These are phyloP conservation scores for Thaleichthys pacificus DNA, from an alignment of 2,797 vertebrate species.

Conservation along the genomic window DNA sequence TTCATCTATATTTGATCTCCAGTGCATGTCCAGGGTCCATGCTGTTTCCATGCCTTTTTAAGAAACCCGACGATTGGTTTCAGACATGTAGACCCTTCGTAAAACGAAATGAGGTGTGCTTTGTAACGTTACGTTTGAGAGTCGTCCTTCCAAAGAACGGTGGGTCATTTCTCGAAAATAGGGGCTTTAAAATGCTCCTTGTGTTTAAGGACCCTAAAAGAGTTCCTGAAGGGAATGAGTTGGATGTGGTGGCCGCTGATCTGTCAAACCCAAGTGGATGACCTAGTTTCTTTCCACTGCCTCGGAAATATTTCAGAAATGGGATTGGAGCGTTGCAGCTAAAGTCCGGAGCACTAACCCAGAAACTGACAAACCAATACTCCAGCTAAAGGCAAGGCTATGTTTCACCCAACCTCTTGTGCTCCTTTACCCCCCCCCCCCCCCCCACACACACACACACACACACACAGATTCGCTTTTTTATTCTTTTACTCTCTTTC, in stretches of 20 bases:
- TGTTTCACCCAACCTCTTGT: constrained; percentile 50
- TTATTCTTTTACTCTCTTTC: constrained; percentile 58
- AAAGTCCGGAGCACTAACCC: constrained; percentile 76
- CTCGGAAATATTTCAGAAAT: constrained; percentile 77
- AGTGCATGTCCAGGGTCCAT: constrained; percentile 32
- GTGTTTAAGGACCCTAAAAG: constrained; percentile 66
- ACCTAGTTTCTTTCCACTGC: constrained; percentile 70
- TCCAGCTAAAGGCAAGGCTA: constrained; percentile 54
- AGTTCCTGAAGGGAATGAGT: constrained; percentile 70
- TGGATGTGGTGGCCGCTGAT: constrained; percentile 64
- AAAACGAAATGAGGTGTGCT: not conserved
- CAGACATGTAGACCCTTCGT: no score
- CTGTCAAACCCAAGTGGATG: constrained; percentile 74
- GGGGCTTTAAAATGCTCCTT: constrained; percentile 45
- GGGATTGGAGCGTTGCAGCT: constrained; percentile 73
- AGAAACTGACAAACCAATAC: constrained; percentile 64
- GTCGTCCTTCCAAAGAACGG: no score
- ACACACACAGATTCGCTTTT: not conserved
- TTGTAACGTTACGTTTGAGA: constrained; percentile 14
- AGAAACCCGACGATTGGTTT: not conserved
- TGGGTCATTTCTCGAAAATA: not conserved
- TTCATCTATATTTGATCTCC: constrained; percentile 54
- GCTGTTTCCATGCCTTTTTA: not conserved
- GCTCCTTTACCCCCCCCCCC: not conserved
- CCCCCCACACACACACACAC: no score